Base-by-base conservation (phyloP, 2,888 invertebrate genomes). In the Polietes domitor region DNA sequence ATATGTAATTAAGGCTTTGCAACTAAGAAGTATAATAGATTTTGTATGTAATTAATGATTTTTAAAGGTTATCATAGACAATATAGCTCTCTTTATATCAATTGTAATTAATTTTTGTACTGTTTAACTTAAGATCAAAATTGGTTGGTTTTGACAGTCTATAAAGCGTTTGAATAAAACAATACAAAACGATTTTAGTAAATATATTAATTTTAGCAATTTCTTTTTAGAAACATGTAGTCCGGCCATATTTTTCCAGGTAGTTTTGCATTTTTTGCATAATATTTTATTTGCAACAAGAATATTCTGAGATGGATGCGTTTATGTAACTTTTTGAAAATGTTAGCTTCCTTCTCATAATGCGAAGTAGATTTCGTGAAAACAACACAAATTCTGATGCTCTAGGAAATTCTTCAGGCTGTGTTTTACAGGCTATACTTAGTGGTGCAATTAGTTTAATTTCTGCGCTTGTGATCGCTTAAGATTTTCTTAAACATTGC, bases 31-130 rank as follows among this genome's bases (percentile, higher is more conserved):
- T 53, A 80, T 47, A 55, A 76, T 43, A 32, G 73, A 17, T 47
- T 80, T 77, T 82, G 73, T 80, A 77, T 21, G 77, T 15, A 61
- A 84, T 75, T 71, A 55, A 74, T 73, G 28, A 58, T 71, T 77
- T 32, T 53, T 78, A 47, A 55, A 68, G 73, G 41, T 84, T 77
- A 61, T 72, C 28, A 74, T 79, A 82, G 79, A 82, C 82, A 82
- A 82, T 79, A 85, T 79, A 85, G 77, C 47, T 79, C 77, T 68
- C 58, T 73, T 76, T 75, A 76, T 73, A 81, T 71, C 37, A 61
- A 68, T 41, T 78, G 76, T 75, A 68, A 81, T 79, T 81, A 78
- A 75, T 47, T 75, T 78, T 83, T 83, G 72, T 84, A 78, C 71
- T 4, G 17, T 53, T 79, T 79, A 82, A 74, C 17, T 70, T 72